Evolutionary conservation across 2,797 vertebrate species (phyloP), one percentile per base, ranked within the genome.

Genomic region (Enoplosus armatus): DNA sequence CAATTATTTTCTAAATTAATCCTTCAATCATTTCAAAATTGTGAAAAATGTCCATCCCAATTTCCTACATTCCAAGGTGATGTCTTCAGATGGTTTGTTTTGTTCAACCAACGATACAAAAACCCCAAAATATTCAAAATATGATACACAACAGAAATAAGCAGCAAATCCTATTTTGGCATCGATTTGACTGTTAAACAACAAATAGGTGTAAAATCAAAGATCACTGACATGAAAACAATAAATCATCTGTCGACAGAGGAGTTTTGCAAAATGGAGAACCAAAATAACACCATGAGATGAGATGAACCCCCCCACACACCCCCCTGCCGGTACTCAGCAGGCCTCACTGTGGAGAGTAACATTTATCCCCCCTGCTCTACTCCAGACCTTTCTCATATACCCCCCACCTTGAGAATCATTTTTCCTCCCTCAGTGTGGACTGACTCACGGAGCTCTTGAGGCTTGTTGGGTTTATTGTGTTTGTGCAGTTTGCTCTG

Each of bases 391-490:
- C 53, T 24, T 31, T 56, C 15, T 63, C 27, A 37, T 75, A 31
- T 58, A 47, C 45, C 62, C 55, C 73, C 51, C 22, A 20, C 37
- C 54, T 54, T 50, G n/a, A 20, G 26, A 54, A 43, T 41, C 1
- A 6, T 69, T 6, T 51, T 6, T 3, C 47, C 47, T n/a, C 16
- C 29, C 47, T 64, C 56, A n/a, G 58, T 54, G 77, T 48, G 63
- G 29, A 29, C 50, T 27, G 72, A 33, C 48, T 77, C 61, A 39
- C 51, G 1, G 33, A 35, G 72, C 66, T 65, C 58, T 58, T 2
- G 1, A 20, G 73, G 56, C 72, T 35, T 29, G 66, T 50, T 55
- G 58, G 56, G 4, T 72, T 56, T 74, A 26, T 47, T 70, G 64
- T 66, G 41, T 72, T 58, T 69, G 20, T 73, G 67, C 33, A 22